Conservation (phyloP, 2,888 invertebrate genomes). For the Chironomus riparius region DNA sequence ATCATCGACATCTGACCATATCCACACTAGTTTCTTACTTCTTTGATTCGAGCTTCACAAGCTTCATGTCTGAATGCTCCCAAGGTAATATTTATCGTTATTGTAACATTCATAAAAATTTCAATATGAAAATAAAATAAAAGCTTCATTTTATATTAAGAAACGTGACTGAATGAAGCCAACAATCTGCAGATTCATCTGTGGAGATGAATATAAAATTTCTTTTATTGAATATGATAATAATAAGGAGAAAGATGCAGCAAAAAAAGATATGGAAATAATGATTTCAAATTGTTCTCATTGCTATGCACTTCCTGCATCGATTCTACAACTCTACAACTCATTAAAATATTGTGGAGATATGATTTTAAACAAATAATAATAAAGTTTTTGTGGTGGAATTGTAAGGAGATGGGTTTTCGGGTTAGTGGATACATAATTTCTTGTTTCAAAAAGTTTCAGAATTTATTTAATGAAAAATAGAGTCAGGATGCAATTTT, state of each 20-base stretch:
- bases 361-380: slow-evolving; percentile 5
- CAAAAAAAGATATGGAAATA: no score
- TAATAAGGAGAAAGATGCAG: no score
- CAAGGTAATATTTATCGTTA: neutral
- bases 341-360: neutral
- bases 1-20: neutral
- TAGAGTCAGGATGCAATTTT: neutral
- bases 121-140: neutral
- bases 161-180: neutral
- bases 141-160: neutral
- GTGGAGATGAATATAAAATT: no score
- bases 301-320: neutral
- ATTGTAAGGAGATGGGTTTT: no score
- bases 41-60: no score
- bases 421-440: neutral
- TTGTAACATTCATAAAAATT: neutral
- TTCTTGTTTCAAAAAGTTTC: neutral
- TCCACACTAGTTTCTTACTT: neutral
- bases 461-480: neutral
- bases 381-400: neutral
- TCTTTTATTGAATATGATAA: no score
- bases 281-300: neutral
- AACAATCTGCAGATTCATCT: neutral
- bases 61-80: neutral
- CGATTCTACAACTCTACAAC: neutral